Evolutionary conservation across 1,140 invertebrate species (phyloP).

Genomic region (Solenopsis fugax): DNA sequence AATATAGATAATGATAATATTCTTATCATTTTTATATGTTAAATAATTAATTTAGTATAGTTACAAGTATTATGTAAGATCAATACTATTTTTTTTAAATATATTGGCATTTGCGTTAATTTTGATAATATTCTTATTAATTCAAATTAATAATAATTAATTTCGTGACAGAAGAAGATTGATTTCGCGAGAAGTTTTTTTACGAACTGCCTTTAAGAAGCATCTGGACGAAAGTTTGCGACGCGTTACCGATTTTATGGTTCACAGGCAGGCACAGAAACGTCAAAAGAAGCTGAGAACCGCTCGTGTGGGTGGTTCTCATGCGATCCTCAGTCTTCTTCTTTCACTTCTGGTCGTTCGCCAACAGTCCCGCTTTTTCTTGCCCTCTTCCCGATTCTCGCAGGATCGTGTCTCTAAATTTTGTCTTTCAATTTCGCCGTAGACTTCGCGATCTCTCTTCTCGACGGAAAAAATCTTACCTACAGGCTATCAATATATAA

Average conservation of each 20-base stretch:
- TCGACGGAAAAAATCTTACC: neutral
- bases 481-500: neutral
- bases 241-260: slow-evolving; percentile 60
- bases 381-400: slow-evolving; percentile 46
- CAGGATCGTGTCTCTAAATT: slow-evolving; percentile 20
- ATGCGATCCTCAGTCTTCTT: slow-evolving; percentile 34
- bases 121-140: no score
- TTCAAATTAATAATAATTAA: neutral
- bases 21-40: no score
- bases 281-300: slow-evolving; percentile 66
- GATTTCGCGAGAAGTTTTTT: slow-evolving; percentile 7
- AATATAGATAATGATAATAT: no score
- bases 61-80: no score
- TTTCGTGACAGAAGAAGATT: neutral
- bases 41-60: no score
- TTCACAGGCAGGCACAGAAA: slow-evolving; percentile 36
- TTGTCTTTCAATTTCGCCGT: neutral
- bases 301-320: slow-evolving; percentile 63
- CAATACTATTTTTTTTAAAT: no score
- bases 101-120: no score
- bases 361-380: slow-evolving; percentile 59
- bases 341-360: slow-evolving; percentile 22
- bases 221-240: slow-evolving; percentile 51
- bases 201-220: slow-evolving; percentile 14
- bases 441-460: neutral